Base-by-base conservation (phyloP, 1,140 invertebrate species). In the Sycophila sp. region DNA sequence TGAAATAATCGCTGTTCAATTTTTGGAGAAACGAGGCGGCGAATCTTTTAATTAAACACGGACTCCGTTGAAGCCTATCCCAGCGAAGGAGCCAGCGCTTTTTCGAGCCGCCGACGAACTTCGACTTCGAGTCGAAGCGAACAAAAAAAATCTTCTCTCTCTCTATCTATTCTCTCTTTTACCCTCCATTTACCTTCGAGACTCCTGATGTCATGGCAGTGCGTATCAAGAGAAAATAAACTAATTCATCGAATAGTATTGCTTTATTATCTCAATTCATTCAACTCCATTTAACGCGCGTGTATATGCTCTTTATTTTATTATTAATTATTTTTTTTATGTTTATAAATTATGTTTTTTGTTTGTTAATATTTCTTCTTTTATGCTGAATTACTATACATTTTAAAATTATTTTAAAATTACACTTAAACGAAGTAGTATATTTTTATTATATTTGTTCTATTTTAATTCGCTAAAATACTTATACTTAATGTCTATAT, bases 141-240 rank as follows among this genome's bases (percentile, higher is more conserved):
- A n/a, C n/a, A n/a, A n/a, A n/a, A 11, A 28, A 59, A 59, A 59
- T 38, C 49, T 53, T 30, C 49, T 53, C n/a, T n/a, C 55, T 58
- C 55, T 58, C 19, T 24, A 36, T 58, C 34, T 4, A 40, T 38
- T 38, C 34, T 32, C 30, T 59, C 36, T 59, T 28, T 59, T 59
- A 24, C 22, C 32, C 15, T 24, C 32, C 19, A 59, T 38, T 40
- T 59, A 59, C 36, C 13, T 26, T 59, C 36, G 22, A 59, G 15
- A 40, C 10, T 59, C 2, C 22, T 59, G 22, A 59, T 40, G 36
- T 38, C 22, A 38, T 15, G 5, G 36, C 56, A 26, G 19, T 26
- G 34, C 32, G 30, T 58, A 58, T 36, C 55, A 24, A 22, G 32
- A 38, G 32, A 36, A 36, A 30, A 58, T 38, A 58, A 58, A 36